Conservation (phyloP, 1,140 invertebrate genomes). For the Cydia strobilella region DNA sequence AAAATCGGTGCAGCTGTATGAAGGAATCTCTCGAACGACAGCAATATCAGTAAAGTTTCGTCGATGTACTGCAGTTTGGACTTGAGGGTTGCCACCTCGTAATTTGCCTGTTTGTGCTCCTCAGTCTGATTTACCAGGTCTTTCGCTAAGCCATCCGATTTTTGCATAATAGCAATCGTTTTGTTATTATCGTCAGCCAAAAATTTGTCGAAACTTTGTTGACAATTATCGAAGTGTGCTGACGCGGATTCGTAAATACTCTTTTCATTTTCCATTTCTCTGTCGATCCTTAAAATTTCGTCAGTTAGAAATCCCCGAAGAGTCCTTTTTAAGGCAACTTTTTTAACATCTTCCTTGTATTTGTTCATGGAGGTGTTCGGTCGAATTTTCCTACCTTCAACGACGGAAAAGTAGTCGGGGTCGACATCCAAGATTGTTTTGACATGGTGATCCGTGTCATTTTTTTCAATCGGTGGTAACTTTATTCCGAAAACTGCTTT, state of each 20-base stretch:
- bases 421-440: constrained; percentile 82
- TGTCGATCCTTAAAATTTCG: constrained; percentile 82
- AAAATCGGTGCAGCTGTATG: constrained; percentile 80
- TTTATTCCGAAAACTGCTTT: constrained; percentile 54
- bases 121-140: constrained; percentile 77
- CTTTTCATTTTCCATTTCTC: constrained; percentile 82
- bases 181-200: constrained; percentile 82
- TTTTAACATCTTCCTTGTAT: constrained; percentile 81
- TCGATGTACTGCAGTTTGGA: constrained; percentile 82
- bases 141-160: constrained; percentile 77
- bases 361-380: constrained; percentile 78
- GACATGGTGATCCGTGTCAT: constrained; percentile 46
- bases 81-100: constrained; percentile 76
- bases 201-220: constrained; percentile 83
- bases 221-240: constrained; percentile 80
- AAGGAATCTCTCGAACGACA: constrained; percentile 84
- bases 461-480: constrained; percentile 58
- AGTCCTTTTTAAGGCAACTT: constrained; percentile 80
- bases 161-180: constrained; percentile 80
- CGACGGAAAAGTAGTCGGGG: constrained; percentile 82
- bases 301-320: constrained; percentile 81
- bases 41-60: constrained; percentile 82
- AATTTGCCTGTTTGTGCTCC: constrained; percentile 76
- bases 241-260: constrained; percentile 79
- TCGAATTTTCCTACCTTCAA: constrained; percentile 79